Evolutionary conservation across 2,797 vertebrate species (phyloP), one percentile per base, ranked within the genome.

Genomic region (Hydrophis major): DNA sequence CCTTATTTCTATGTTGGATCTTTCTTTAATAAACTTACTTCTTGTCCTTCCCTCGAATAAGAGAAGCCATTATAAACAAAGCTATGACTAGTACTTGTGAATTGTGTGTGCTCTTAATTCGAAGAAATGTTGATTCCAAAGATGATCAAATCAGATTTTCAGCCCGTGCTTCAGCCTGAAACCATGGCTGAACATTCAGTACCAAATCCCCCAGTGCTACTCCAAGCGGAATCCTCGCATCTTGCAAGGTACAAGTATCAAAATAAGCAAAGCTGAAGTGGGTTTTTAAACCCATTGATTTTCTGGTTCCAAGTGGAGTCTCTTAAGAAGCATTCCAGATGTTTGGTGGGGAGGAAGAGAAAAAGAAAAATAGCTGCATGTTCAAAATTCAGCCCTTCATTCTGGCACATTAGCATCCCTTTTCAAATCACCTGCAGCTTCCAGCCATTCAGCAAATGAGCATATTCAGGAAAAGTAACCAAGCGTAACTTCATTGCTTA

Each of bases 321-420:
- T 86, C 53, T 11, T 14, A 50, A 32, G 32, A 83, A 61, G 60
- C 8, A 25, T 37, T 18, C 89, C 74, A 91, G 86, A 86, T 86
- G 60, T 89, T 66, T 55, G 4, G 13, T 47, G 47, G 10, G 56
- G 27, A 4, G 27, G 13, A 2, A 86, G 66, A 91, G 66, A 91
- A 22, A 88, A 89, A 69, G 28, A 25, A 92, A 92, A 90, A 89
- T n/a, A 42, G 4, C 61, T 22, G n/a, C 59, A 57, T 63, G 27
- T 90, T 90, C 83, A 28, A 32, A 83, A 89, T 78, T 89, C 86
- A 94, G 89, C 25, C 89, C 14, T 92, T 87, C 89, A 8, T 32
- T 83, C 28, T 88, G 92, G 47, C 55, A 69, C 28, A 91, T 59
- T 89, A 86, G 42, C 61, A 89, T 91, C 47, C 60, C 89, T 89